Conservation (phyloP, 2,113 vertebrate species). For the Charina bottae region DNA sequence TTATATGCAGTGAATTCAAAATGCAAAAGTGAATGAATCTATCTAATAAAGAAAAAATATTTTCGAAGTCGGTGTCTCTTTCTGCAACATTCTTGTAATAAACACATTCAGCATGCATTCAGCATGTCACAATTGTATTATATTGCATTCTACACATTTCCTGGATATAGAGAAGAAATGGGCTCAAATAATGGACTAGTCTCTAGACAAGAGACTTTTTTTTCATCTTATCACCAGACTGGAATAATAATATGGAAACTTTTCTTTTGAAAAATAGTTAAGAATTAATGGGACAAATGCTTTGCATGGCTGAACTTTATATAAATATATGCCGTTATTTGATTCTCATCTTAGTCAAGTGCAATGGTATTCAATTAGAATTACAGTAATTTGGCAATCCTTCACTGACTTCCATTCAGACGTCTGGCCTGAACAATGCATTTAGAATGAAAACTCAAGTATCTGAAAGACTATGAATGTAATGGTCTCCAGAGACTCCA, state of each 20-base stretch:
- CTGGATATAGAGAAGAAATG: neutral
- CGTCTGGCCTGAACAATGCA: neutral
- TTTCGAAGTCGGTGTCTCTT: conserved; percentile 13
- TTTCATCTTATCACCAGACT: neutral
- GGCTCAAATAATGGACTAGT: neutral
- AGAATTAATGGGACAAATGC: conserved; percentile 18
- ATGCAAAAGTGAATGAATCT: neutral
- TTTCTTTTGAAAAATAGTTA: neutral
- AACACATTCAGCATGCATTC: neutral
- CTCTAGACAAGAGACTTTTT: neutral
- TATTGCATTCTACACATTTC: neutral
- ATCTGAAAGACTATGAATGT: neutral
- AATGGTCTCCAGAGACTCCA: neutral
- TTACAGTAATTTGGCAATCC: conserved; percentile 9
- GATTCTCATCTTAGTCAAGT: neutral
- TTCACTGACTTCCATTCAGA: neutral
- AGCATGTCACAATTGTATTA: neutral
- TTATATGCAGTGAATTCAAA: neutral
- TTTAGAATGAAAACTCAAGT: neutral
- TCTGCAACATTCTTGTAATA: neutral
- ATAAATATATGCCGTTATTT: conserved; percentile 14
- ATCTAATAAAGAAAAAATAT: conserved; percentile 2
- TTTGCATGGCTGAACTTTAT: conserved; percentile 9
- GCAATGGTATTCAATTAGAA: conserved; percentile 1
- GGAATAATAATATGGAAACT: neutral